These are phyloP conservation scores for Spicauda simplicius DNA, from an alignment of 2,888 invertebrate genomes.

Conservation along the genomic window DNA sequence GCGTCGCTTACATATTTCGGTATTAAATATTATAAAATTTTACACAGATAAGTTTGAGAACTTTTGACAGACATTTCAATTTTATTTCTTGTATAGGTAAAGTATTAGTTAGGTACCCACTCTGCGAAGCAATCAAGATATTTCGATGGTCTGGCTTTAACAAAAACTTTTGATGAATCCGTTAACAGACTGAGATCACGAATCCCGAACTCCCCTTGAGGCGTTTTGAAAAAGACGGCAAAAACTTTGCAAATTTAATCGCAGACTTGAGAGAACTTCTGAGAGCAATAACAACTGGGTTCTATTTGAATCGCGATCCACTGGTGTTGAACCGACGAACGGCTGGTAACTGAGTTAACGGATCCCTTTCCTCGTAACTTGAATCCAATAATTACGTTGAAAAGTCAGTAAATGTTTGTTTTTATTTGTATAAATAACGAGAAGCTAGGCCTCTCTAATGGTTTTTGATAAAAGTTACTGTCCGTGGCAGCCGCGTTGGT, in stretches of 20 bases:
- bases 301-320: constrained; percentile 5
- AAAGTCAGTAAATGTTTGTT: no score
- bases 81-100: no score
- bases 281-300: constrained; percentile 15
- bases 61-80: no score
- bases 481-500: no score
- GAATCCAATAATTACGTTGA: no score
- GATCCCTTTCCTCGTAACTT: no score
- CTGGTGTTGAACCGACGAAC: not conserved
- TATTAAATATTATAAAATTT: no score
- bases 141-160: constrained; percentile 16
- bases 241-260: constrained; percentile 20
- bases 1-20: no score
- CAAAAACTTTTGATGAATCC: constrained; percentile 19
- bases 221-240: constrained; percentile 16
- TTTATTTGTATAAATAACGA: no score
- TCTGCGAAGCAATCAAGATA: constrained; percentile 17
- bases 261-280: constrained; percentile 5
- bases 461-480: no score
- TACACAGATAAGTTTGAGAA: no score
- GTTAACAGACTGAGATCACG: constrained; percentile 9
- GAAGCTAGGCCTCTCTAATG: no score
- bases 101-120: not conserved
- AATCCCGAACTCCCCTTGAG: constrained; percentile 1
- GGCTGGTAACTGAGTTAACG: not conserved